Base-by-base conservation (phyloP, 1,140 invertebrate species). In the Paraescarpia echinospica region DNA sequence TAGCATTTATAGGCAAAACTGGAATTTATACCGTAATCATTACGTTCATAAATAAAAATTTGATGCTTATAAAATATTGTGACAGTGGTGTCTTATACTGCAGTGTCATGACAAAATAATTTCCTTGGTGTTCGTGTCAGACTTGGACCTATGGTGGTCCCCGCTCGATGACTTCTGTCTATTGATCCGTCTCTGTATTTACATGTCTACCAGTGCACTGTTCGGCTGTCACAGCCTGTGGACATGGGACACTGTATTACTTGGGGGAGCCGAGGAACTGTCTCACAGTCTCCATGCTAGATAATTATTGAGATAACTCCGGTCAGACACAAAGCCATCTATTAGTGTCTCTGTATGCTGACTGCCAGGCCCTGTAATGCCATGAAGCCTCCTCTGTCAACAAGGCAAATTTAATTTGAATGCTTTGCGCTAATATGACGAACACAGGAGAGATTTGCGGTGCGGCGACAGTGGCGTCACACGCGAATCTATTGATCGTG, bases 331-430 rank as follows among this genome's bases (percentile, higher is more conserved):
- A 77, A 77, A 77, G 59, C 59, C 59, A 77, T 77, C 59, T 77
- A 77, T 77, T 77, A 77, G 59, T 77, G 59, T 77, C 59, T 77
- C 59, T 77, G 59, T 77, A 77, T 77, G 59, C 59, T 31, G 27
- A 77, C 59, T 77, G 59, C 59, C 59, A 77, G 59, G 59, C 27
- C 59, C 59, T 77, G 59, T 77, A 77, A 77, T 27, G 59, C 59
- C 59, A 5, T 31, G 41, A 77, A 31, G 18, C 59, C 59, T 18
- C 59, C 59, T 77, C 59, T 77, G 59, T 77, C 59, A 77, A 77
- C 59, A 77, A 77, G 59, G 59, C 59, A 77, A 77, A 77, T 77
- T 77, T 77, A 77, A 77, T 77, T 77, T 77, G 59, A 77, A 77
- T 77, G 59, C 59, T 77, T 77, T 77, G 59, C 59, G 59, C 59